phyloP scores from a whole-genome alignment of 2,113 vertebrate species.

The Sphaerodactylus townsendi region DNA sequence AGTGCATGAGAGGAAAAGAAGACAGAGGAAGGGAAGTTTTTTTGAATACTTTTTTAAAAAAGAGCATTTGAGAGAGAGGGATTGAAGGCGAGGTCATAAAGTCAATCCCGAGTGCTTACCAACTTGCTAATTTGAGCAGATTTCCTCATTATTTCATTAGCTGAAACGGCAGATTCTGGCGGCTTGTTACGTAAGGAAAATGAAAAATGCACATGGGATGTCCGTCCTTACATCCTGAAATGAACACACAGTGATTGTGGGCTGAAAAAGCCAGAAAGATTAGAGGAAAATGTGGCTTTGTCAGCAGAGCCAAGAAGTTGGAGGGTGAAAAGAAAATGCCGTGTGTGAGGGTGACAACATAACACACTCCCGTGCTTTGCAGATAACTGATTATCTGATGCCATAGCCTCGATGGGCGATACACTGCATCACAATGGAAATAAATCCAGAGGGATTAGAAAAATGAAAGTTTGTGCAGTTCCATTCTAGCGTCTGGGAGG shows the following conservation, averaged over 20 bases:
- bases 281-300: not conserved
- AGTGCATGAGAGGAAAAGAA: not conserved
- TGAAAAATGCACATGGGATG: not conserved
- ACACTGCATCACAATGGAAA: constrained; percentile 28
- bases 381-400: constrained; percentile 27
- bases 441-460: constrained; percentile 43
- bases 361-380: constrained; percentile 15
- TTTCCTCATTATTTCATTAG: too few relatives aligned
- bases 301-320: constrained; percentile 40
- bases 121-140: not conserved
- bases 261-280: constrained; percentile 13
- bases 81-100: too few relatives aligned
- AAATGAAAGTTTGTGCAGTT: constrained; percentile 23
- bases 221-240: not conserved
- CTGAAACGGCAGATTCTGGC: constrained; percentile 12
- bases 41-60: not conserved
- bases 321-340: not conserved
- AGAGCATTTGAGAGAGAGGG: too few relatives aligned
- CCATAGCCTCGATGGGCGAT: not conserved
- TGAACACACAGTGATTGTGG: not conserved
- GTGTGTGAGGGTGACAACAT: constrained; percentile 30
- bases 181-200: constrained; percentile 41
- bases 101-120: too few relatives aligned
- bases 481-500: not conserved
- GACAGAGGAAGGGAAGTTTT: not conserved